phyloP scores from a whole-genome alignment of 2,888 invertebrate genomes.

The Tortrix viridana region DNA sequence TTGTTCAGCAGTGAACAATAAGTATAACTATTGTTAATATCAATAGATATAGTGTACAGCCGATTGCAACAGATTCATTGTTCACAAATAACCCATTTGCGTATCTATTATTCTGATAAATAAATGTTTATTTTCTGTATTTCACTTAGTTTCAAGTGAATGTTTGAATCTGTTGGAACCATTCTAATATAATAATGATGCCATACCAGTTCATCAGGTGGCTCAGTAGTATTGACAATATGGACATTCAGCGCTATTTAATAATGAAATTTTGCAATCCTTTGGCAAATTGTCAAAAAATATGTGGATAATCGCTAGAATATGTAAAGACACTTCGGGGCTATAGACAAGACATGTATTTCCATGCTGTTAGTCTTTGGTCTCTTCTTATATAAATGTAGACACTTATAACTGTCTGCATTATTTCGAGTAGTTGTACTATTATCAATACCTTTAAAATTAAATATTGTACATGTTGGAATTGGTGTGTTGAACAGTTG shows the following conservation, averaged over 20 bases:
- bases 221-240: constrained; percentile 80
- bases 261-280: constrained; percentile 65
- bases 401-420: constrained; percentile 38
- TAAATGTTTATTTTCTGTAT: not conserved
- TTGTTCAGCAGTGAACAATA: constrained; percentile 74
- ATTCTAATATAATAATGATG: constrained; percentile 56
- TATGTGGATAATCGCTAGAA: constrained; percentile 68
- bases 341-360: constrained; percentile 32
- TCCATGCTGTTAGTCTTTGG: constrained; percentile 37
- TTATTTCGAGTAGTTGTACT: constrained; percentile 36
- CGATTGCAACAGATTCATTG: constrained; percentile 59
- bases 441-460: constrained; percentile 37
- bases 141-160: not conserved
- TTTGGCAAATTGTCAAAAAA: constrained; percentile 58
- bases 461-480: constrained; percentile 51
- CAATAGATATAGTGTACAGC: constrained; percentile 57
- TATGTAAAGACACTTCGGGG: constrained; percentile 46
- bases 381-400: constrained; percentile 37
- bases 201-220: constrained; percentile 52
- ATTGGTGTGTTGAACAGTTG: constrained; percentile 63
- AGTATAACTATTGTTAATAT: constrained; percentile 55
- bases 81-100: constrained; percentile 26
- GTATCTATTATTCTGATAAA: not conserved
- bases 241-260: constrained; percentile 71
- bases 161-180: constrained; percentile 59